A percentile compares a stretch with the other conserved stretches of the same genome.
Evolutionary conservation across 2,113 vertebrate genomes (phyloP).

Genomic region (Rhynchopsitta pachyrhyncha): DNA sequence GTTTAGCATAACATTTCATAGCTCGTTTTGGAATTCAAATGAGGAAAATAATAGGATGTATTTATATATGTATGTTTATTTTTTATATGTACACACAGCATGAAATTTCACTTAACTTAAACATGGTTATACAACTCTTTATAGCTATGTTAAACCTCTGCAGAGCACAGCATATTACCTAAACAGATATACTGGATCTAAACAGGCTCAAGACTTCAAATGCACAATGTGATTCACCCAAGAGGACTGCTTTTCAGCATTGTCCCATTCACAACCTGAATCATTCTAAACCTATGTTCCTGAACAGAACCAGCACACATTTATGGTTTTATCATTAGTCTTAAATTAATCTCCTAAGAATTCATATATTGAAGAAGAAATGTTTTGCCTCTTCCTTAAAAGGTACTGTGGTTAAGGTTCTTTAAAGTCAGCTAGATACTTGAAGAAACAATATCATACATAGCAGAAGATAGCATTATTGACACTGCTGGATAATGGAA

Average conservation of each 20-base stretch:
- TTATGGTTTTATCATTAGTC: not conserved
- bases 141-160: not conserved
- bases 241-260: not conserved
- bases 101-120: not conserved
- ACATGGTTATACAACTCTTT: not conserved
- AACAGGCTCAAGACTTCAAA: not conserved
- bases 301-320: not conserved
- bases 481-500: not conserved
- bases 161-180: not conserved
- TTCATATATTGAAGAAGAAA: not conserved
- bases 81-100: not conserved
- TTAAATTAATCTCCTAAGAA: not conserved
- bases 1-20: not conserved
- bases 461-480: not conserved
- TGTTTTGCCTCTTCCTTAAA: not conserved
- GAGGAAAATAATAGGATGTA: accelerated
- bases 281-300: not conserved
- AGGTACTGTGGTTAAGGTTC: not conserved
- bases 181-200: not conserved
- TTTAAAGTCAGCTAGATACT: not conserved
- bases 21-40: not conserved
- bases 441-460: not conserved
- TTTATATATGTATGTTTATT: not conserved
- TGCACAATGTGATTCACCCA: not conserved
- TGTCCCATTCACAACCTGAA: not conserved